Evolutionary conservation across 2,797 vertebrate genomes (phyloP).

Genomic region (Argentina silus): DNA sequence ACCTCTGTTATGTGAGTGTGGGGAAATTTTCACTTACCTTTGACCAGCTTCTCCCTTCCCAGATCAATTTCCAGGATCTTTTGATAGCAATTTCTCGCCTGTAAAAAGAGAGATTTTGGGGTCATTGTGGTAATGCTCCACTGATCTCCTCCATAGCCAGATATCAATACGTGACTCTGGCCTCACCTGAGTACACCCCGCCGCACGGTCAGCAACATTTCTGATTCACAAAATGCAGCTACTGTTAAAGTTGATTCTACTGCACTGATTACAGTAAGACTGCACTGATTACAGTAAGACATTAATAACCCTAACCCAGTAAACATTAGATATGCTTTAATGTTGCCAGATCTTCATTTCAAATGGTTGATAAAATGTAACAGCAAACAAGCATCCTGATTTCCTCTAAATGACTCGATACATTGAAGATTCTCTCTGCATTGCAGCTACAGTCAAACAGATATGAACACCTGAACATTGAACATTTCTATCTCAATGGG

Average conservation of each 20-base stretch:
- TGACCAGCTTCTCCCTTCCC: conserved; percentile 72
- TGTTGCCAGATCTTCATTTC: background rate
- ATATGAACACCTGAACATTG: too few relatives aligned
- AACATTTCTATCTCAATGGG: too few relatives aligned
- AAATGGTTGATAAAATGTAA: background rate
- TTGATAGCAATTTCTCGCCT: conserved; percentile 86
- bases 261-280: too few relatives aligned
- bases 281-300: too few relatives aligned
- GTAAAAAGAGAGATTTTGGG: conserved; percentile 31
- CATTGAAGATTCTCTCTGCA: too few relatives aligned
- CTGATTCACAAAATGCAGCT: background rate
- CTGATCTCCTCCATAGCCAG: conserved; percentile 10
- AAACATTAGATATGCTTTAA: background rate
- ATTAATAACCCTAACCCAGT: too few relatives aligned
- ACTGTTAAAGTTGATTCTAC: too few relatives aligned
- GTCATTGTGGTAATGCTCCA: conserved; percentile 27
- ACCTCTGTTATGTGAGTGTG: too few relatives aligned
- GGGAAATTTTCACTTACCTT: conserved; percentile 74
- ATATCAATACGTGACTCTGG: conserved; percentile 12
- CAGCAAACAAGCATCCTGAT: background rate
- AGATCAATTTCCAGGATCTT: conserved; percentile 83
- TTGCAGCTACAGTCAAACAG: too few relatives aligned
- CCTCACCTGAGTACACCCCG: background rate
- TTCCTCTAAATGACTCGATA: background rate
- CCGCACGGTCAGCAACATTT: background rate